Evolutionary conservation across 2,888 invertebrate species (phyloP), one percentile per base, ranked within the genome.

Genomic region (Zaprionus obscuricornis): DNA sequence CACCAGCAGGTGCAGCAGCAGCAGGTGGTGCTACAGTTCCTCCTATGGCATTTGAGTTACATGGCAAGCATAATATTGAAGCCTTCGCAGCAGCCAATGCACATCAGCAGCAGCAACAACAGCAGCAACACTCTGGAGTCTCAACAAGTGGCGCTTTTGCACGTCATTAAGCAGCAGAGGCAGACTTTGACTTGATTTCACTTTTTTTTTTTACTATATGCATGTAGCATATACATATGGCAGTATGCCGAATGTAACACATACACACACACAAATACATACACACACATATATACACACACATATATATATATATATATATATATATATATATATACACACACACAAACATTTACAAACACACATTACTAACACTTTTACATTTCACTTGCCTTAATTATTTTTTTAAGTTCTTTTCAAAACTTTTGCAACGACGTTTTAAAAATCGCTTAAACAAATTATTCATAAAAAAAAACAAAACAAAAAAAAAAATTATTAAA

Each of bases 151-250:
- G 49, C 8, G 51, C 16, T 8, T 51, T 51, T 33, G 31, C 49
- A 43, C 75, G 64, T 37, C 69, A 58, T 20, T 74, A 56, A 57
- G n/a, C n/a, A n/a, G n/a, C n/a, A n/a, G n/a, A n/a, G n/a, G n/a
- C n/a, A n/a, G n/a, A n/a, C n/a, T n/a, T n/a, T n/a, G n/a, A n/a
- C n/a, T n/a, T n/a, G n/a, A n/a, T n/a, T n/a, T n/a, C n/a, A n/a
- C n/a, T n/a, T n/a, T n/a, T n/a, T n/a, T n/a, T n/a, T n/a, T n/a
- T n/a, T n/a, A n/a, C n/a, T n/a, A n/a, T n/a, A n/a, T n/a, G n/a
- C n/a, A n/a, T n/a, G n/a, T n/a, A n/a, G n/a, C n/a, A n/a, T n/a
- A n/a, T n/a, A n/a, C n/a, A n/a, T n/a, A n/a, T n/a, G n/a, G n/a
- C n/a, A n/a, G n/a, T n/a, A n/a, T n/a, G n/a, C n/a, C n/a, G n/a